These are phyloP conservation scores for Rhinatrema bivittatum DNA, from an alignment of 2,797 vertebrate species.

Conservation along the genomic window DNA sequence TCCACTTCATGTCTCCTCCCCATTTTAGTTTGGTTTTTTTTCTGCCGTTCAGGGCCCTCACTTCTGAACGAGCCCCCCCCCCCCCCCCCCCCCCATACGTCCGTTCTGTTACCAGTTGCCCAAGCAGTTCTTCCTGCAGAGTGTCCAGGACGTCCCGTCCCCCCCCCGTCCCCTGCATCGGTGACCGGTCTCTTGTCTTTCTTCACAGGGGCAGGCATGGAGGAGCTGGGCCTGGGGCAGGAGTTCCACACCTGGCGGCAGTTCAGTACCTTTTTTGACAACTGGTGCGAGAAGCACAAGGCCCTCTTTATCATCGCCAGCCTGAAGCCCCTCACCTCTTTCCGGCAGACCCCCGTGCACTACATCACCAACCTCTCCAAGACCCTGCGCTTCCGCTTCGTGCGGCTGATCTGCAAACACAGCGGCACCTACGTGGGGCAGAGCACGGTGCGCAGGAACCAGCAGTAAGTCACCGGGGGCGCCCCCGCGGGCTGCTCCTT, in stretches of 20 bases:
- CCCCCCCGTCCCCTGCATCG: too few species aligned
- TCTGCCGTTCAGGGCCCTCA: too few species aligned
- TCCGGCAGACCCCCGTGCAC: background rate
- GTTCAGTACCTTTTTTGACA: slow-evolving; percentile 14
- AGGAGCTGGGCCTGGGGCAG: slow-evolving; percentile 7
- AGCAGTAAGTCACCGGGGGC: slow-evolving; percentile 5
- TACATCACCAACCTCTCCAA: slow-evolving; percentile 3
- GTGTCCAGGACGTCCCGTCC: too few species aligned
- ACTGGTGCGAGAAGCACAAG: slow-evolving; percentile 16
- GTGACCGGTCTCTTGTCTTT: too few species aligned
- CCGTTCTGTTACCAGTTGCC: too few species aligned
- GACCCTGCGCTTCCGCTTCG: slow-evolving; percentile 16
- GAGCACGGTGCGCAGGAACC: slow-evolving; percentile 13
- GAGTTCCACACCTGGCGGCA: slow-evolving; percentile 17
- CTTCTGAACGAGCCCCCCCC: too few species aligned
- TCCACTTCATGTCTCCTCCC: too few species aligned
- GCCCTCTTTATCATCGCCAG: slow-evolving; percentile 10
- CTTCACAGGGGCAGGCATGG: background rate
- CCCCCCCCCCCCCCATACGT: too few species aligned
- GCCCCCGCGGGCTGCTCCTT: background rate
- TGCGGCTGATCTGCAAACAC: slow-evolving; percentile 18
- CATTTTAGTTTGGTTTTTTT: too few species aligned
- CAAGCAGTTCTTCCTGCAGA: too few species aligned
- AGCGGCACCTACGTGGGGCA: slow-evolving; percentile 14
- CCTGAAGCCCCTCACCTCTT: slow-evolving; percentile 13